Evolutionary conservation across 1,140 invertebrate species (phyloP).

Genomic region (Rhagoletis pomonella): DNA sequence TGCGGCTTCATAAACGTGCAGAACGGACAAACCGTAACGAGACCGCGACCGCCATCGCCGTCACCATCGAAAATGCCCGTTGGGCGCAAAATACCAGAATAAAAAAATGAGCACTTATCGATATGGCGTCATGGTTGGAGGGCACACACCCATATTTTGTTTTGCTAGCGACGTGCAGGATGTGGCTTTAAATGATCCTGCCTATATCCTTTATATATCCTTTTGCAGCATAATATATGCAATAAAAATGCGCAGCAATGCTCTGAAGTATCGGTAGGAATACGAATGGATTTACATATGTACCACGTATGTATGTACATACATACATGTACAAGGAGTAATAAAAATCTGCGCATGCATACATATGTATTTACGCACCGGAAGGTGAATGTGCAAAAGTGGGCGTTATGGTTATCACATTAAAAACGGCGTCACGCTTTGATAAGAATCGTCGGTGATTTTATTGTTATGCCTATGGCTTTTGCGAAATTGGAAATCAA

Average conservation of each 20-base stretch:
- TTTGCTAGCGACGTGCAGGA: too few species aligned
- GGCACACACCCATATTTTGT: background rate
- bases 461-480: background rate
- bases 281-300: background rate
- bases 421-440: constrained; percentile 17
- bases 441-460: background rate
- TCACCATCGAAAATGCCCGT: background rate
- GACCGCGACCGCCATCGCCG: background rate
- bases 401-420: constrained; percentile 13
- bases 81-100: background rate
- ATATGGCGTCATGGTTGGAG: background rate
- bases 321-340: too few species aligned
- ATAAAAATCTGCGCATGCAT: background rate
- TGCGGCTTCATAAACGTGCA: constrained; percentile 17
- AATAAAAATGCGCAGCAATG: constrained; percentile 8
- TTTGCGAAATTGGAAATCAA: background rate
- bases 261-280: background rate
- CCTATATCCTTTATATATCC: background rate
- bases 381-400: background rate
- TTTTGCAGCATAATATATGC: background rate
- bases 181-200: too few species aligned
- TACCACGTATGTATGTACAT: background rate
- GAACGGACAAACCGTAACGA: background rate
- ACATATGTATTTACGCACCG: background rate
- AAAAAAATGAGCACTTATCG: background rate